A percentile compares a stretch with the other conserved stretches of the same genome.
Evolutionary conservation across 2,888 invertebrate species (phyloP).

Genomic region (Lithodes maja): DNA sequence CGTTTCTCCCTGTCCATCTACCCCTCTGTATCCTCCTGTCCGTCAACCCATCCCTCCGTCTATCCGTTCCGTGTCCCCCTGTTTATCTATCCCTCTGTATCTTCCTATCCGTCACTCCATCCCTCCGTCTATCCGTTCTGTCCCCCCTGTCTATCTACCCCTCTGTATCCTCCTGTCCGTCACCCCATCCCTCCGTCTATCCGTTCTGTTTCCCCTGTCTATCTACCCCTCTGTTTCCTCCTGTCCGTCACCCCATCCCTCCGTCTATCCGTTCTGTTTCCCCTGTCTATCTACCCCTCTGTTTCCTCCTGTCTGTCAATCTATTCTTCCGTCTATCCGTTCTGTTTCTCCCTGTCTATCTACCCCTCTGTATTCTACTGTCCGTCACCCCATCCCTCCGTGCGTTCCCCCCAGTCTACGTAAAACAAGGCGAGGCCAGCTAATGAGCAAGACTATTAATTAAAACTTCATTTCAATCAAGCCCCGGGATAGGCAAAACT

Average conservation of each 20-base stretch:
- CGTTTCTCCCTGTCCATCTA: too few species aligned
- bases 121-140: background rate
- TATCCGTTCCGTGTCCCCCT: too few species aligned
- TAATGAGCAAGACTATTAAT: conserved; percentile 28
- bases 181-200: background rate
- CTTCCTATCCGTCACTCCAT: background rate
- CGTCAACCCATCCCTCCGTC: too few species aligned
- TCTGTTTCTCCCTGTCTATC: background rate
- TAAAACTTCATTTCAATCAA: conserved; percentile 34
- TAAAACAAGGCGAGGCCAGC: background rate
- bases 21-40: too few species aligned
- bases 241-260: background rate
- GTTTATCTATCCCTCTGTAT: background rate
- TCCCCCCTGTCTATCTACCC: background rate
- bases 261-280: background rate
- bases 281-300: background rate
- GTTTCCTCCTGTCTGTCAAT: background rate
- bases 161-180: background rate
- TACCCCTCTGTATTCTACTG: background rate
- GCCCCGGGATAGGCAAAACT: conserved; percentile 7
- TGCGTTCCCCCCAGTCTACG: background rate
- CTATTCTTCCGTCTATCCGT: background rate
- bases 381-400: background rate
- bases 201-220: background rate
- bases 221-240: background rate